These are phyloP conservation scores for Pyxicephalus adspersus DNA, from an alignment of 2,113 vertebrate species.

Conservation along the genomic window DNA sequence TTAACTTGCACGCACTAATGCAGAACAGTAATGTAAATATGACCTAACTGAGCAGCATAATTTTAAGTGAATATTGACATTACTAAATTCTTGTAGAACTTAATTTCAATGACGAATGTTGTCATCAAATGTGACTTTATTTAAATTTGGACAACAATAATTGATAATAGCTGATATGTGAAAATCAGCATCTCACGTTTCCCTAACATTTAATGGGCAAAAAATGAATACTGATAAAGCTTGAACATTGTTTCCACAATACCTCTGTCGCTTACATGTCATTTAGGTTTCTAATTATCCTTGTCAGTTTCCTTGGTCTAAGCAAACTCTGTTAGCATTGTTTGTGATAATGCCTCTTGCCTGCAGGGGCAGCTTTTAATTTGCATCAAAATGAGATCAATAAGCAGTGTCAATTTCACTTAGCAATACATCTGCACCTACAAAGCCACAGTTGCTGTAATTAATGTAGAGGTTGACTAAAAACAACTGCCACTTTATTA, in stretches of 20 bases:
- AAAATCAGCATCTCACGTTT: neutral
- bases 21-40: too few relatives aligned
- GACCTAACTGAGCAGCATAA: too few relatives aligned
- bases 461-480: slow-evolving; percentile 37
- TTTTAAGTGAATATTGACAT: too few relatives aligned
- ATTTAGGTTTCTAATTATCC: slow-evolving; percentile 22
- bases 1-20: too few relatives aligned
- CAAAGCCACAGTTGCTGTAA: slow-evolving; percentile 39
- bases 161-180: too few relatives aligned
- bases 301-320: slow-evolving; percentile 14
- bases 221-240: neutral
- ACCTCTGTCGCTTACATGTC: slow-evolving; percentile 29
- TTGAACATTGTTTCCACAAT: neutral
- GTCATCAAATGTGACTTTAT: too few relatives aligned
- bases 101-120: too few relatives aligned
- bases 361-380: slow-evolving; percentile 52
- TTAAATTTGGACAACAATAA: too few relatives aligned
- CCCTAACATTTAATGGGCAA: neutral
- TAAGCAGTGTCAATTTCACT: slow-evolving; percentile 49
- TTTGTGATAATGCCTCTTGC: slow-evolving; percentile 40
- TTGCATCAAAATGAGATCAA: slow-evolving; percentile 55
- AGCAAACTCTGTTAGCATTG: slow-evolving; percentile 6
- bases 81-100: too few relatives aligned
- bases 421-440: slow-evolving; percentile 45
- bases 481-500: slow-evolving; percentile 49